phyloP scores from a whole-genome alignment of 1,140 invertebrate genomes.

The Dendroctonus valens region DNA sequence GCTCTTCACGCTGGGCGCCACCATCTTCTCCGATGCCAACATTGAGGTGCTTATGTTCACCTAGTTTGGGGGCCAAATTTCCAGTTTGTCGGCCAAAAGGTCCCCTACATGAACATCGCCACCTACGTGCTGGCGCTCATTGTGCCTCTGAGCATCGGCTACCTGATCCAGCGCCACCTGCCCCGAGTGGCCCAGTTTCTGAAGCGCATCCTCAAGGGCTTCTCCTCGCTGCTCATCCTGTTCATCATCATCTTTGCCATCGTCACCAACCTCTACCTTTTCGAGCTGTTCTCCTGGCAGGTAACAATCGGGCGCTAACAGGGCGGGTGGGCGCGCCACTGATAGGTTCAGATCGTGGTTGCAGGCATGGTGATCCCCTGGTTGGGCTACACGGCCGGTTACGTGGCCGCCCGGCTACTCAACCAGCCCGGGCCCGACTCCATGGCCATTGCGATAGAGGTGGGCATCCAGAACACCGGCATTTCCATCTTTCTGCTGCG shows the following conservation, averaged over 20 bases:
- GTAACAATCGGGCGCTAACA: constrained; percentile 60
- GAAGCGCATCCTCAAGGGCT: constrained; percentile 79
- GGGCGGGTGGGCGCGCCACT: neutral
- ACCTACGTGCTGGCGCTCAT: constrained; percentile 73
- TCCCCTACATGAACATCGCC: constrained; percentile 82
- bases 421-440: constrained; percentile 66
- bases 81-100: too few relatives aligned
- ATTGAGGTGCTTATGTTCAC: too few relatives aligned
- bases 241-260: constrained; percentile 91
- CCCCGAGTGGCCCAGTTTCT: constrained; percentile 68
- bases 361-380: constrained; percentile 84
- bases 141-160: constrained; percentile 78
- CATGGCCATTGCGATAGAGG: constrained; percentile 87
- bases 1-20: constrained; percentile 85
- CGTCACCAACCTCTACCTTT: constrained; percentile 87
- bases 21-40: constrained; percentile 59
- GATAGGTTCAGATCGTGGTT: constrained; percentile 64
- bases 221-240: constrained; percentile 77
- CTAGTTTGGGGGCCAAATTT: too few relatives aligned
- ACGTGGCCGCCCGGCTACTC: constrained; percentile 57
- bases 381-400: constrained; percentile 80
- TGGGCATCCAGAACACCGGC: constrained; percentile 94
- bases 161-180: constrained; percentile 67
- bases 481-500: constrained; percentile 84
- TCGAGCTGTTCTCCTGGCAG: constrained; percentile 84